Evolutionary conservation across 30 jellyfish, hydroid and myxozoan genomes (phyloP).

Genomic region (Aurelia sp.): DNA sequence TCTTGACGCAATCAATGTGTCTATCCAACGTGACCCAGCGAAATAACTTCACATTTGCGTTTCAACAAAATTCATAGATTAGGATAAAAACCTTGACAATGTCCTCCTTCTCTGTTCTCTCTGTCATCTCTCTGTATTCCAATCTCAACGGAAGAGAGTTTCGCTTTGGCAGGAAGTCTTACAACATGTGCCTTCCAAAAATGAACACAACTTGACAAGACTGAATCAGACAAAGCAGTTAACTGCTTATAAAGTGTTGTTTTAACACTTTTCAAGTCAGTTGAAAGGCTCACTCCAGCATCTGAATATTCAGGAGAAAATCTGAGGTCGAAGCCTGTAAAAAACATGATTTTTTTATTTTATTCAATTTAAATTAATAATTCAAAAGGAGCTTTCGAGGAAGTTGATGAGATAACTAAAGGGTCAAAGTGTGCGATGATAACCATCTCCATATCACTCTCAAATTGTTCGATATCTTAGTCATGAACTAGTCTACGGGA

Average conservation of each 20-base stretch:
- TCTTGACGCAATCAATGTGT: not conserved
- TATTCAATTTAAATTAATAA: no score
- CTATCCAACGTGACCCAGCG: not conserved
- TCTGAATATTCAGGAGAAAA: constrained; percentile 46
- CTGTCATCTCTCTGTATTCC: not conserved
- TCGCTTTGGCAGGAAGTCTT: constrained; percentile 6
- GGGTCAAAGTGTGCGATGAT: no score
- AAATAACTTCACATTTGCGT: not conserved
- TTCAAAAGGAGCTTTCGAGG: no score
- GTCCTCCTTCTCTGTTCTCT: not conserved
- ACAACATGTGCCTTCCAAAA: constrained; percentile 38
- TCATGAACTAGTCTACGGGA: no score
- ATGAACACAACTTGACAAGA: constrained; percentile 42
- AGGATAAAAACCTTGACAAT: not conserved
- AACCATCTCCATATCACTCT: no score
- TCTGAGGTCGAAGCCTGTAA: constrained; percentile 46
- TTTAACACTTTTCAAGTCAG: constrained; percentile 36
- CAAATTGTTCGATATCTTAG: no score
- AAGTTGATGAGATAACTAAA: no score
- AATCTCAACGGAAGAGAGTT: not conserved
- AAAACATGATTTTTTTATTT: not conserved
- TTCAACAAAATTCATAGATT: not conserved
- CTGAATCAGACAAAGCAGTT: constrained; percentile 29
- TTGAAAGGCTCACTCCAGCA: constrained; percentile 40
- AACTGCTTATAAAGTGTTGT: not conserved